Base-by-base conservation (phyloP, 2,888 invertebrate genomes). In the Resseliella maxima region DNA sequence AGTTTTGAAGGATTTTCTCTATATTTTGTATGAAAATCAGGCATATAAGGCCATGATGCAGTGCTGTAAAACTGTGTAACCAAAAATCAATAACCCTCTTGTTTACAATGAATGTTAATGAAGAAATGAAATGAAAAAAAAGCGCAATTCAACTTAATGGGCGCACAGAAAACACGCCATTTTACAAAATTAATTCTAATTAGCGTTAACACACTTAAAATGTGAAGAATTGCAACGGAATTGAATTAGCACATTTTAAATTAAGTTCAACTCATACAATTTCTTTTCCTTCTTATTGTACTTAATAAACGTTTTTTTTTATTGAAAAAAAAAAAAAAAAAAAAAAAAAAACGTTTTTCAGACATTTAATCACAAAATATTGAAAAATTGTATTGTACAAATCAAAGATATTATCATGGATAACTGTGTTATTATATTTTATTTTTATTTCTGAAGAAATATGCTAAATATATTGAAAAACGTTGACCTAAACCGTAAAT, bases 401-500 rank as follows among this genome's bases (percentile, higher is more conserved):
- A 50, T 15, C 8, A 50, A 59, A 24, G 24, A 59, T 24, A 10
- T 59, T 59, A 59, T 59, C 59, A 59, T 3, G 24, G 12, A 24
- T 50, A 50, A 24, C n/a, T 59, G 59, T 24, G 41, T 41, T 5
- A 12, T 41, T 41, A 12, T 59, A 24, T 24, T n/a, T 59, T 2
- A 24, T 59, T 6, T n/a, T 59, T 24, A 59, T 24, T 24, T 59
- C 24, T 59, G 59, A 59, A 59, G 59, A 2, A 59, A 59, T 59
- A 59, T 59, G 59, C 59, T 24, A 59, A 59, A 59, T 59, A 59
- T 59, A 24, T 59, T 59, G 24, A 24, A 59, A 59, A 24, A 24
- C n/a, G 1, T 59, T n/a, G 24, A n/a, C 24, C 59, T 3, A 59
- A 59, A 59, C 59, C 59, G 59, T 59, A 24, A 59, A 59, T 59